Percentiles rank a stretch among this genome's conserved stretches.
phyloP scores from a whole-genome alignment of 2,888 invertebrate genomes.

The Diadegma fenestrale region DNA sequence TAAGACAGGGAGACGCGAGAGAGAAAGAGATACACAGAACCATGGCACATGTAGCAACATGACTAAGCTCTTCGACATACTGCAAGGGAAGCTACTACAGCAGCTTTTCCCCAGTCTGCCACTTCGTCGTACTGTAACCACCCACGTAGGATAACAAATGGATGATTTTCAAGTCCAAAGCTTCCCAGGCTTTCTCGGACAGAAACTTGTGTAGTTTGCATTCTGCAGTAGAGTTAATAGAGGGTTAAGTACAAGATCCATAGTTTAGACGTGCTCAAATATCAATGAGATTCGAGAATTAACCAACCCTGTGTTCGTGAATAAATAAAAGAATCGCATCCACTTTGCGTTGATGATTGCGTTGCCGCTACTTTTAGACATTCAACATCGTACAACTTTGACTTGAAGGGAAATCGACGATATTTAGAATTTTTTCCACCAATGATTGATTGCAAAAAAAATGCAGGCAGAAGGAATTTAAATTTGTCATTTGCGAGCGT shows the following conservation, averaged over 20 bases:
- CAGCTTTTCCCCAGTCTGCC: conserved; percentile 42
- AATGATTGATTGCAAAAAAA: background rate
- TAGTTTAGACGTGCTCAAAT: conserved; percentile 15
- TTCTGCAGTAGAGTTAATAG: background rate
- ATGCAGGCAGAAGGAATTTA: background rate
- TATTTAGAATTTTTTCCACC: background rate
- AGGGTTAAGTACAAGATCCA: background rate
- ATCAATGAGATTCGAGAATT: conserved; percentile 14
- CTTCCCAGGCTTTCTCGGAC: background rate
- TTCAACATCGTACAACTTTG: background rate
- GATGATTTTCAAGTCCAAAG: conserved; percentile 55
- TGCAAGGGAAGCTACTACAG: conserved; percentile 29
- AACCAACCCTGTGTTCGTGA: background rate
- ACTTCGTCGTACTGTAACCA: conserved; percentile 34
- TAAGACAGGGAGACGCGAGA: conserved; percentile 8
- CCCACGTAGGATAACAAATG: conserved; percentile 65
- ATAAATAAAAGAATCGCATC: background rate
- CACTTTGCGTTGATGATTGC: background rate
- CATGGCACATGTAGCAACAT: conserved; percentile 38
- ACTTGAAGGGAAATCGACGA: background rate
- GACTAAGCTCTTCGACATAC: conserved; percentile 56
- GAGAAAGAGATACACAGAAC: conserved; percentile 15
- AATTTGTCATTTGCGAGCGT: background rate
- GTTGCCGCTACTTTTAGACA: background rate
- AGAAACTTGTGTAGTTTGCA: conserved; percentile 21